Conservation (phyloP, 2,113 vertebrate species). For the Trinectes maculatus region DNA sequence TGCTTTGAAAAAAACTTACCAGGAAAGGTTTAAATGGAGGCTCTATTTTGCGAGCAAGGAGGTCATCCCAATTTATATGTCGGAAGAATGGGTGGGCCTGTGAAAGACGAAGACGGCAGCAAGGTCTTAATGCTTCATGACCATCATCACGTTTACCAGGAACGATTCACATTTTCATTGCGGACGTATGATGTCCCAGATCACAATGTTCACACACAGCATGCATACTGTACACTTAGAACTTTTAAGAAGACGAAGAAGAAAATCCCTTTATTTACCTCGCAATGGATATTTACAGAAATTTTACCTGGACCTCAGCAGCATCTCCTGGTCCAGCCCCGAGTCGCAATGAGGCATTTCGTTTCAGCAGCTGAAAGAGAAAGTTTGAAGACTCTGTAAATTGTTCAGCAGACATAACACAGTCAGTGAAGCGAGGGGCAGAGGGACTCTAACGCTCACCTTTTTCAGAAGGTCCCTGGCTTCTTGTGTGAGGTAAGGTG, state of each 20-base stretch:
- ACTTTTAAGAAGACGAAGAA: too few relatives aligned
- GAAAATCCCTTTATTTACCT: too few relatives aligned
- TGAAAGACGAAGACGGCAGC: slow-evolving; percentile 17
- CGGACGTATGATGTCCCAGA: too few relatives aligned
- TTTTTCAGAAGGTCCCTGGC: slow-evolving; percentile 99
- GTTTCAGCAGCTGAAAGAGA: slow-evolving; percentile 92
- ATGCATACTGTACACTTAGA: background rate
- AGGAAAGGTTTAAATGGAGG: slow-evolving; percentile 97
- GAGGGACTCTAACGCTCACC: slow-evolving; percentile 74
- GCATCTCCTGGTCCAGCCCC: slow-evolving; percentile 94
- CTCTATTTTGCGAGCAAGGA: slow-evolving; percentile 95
- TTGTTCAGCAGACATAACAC: background rate
- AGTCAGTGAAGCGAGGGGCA: fast-evolving
- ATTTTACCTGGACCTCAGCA: slow-evolving; percentile 93
- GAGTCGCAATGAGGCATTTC: slow-evolving; percentile 93
- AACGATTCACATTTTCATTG: background rate
- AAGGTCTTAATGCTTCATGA: background rate
- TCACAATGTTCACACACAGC: background rate
- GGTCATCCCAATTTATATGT: slow-evolving; percentile 97
- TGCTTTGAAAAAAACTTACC: slow-evolving; percentile 78
- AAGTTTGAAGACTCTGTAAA: background rate
- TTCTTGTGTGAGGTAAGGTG: slow-evolving; percentile 99
- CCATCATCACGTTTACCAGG: background rate
- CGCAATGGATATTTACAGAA: background rate
- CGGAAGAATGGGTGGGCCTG: slow-evolving; percentile 95